These are phyloP conservation scores for Cataglyphis altisquamis DNA, from an alignment of 2,888 invertebrate species.

Conservation along the genomic window DNA sequence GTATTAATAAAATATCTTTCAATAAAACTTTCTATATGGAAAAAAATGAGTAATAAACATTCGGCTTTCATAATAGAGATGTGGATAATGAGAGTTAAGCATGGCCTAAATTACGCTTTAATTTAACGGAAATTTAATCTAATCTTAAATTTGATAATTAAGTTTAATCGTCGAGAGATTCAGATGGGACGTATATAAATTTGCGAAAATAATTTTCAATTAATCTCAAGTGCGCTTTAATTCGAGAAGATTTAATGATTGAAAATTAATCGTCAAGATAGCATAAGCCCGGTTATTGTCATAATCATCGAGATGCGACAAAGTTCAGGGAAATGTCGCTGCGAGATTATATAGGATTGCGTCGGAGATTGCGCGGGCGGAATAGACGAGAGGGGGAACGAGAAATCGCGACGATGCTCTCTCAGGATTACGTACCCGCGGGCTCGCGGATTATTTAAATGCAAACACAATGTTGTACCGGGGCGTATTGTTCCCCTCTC, in stretches of 20 bases:
- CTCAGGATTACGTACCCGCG: slow-evolving; percentile 68
- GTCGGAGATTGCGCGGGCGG: slow-evolving; percentile 21
- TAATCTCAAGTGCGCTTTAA: neutral
- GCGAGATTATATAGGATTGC: neutral
- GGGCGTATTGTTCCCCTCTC: slow-evolving; percentile 82
- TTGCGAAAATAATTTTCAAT: neutral
- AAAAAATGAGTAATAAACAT: neutral
- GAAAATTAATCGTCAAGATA: slow-evolving; percentile 19
- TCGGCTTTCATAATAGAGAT: neutral
- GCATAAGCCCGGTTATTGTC: neutral
- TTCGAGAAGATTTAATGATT: slow-evolving; percentile 5
- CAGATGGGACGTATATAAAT: neutral
- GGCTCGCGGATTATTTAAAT: slow-evolving; percentile 85
- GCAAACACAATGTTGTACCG: slow-evolving; percentile 85
- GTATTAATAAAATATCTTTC: neutral
- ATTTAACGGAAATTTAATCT: neutral
- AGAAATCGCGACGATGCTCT: slow-evolving; percentile 60
- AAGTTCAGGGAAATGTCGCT: slow-evolving; percentile 29
- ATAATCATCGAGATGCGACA: slow-evolving; percentile 20
- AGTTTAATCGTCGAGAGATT: neutral
- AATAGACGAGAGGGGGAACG: slow-evolving; percentile 48
- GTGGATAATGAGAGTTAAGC: neutral
- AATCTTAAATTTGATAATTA: slow-evolving; percentile 10
- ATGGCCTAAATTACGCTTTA: neutral
- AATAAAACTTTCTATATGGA: neutral